phyloP scores from a whole-genome alignment of 2,888 invertebrate species.

The Neocrepidodera transversa region DNA sequence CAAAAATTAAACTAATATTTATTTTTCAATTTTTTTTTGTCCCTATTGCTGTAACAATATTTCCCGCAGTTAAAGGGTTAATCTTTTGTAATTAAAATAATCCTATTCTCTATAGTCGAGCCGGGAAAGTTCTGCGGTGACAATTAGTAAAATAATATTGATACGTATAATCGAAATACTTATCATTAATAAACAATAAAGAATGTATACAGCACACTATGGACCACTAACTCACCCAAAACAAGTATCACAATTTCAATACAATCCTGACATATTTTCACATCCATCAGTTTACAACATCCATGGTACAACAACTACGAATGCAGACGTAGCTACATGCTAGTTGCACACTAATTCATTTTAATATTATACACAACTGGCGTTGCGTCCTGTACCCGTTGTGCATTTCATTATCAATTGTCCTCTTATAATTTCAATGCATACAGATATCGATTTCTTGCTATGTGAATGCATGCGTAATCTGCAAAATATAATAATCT shows the following conservation, averaged over 20 bases:
- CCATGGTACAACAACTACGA: slow-evolving; percentile 27
- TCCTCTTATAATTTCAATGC: slow-evolving; percentile 15
- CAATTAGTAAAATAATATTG: no score
- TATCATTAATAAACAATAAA: neutral
- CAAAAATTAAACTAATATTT: no score
- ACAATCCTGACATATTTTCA: slow-evolving; percentile 33
- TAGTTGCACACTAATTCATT: slow-evolving; percentile 33
- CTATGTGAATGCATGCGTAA: neutral
- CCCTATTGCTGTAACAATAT: no score
- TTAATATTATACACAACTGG: slow-evolving; percentile 32
- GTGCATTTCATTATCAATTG: slow-evolving; percentile 19
- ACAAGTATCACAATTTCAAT: slow-evolving; percentile 21
- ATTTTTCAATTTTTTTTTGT: no score
- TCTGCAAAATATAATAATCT: neutral
- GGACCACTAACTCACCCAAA: slow-evolving; percentile 12
- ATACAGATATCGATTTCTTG: slow-evolving; percentile 7
- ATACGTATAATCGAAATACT: no score
- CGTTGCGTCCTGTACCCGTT: slow-evolving; percentile 17
- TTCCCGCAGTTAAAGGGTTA: no score
- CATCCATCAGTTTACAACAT: slow-evolving; percentile 36
- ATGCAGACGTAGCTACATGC: slow-evolving; percentile 26
- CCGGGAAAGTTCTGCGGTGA: no score
- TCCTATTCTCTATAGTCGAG: no score
- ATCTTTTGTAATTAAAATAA: no score
- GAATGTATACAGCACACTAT: neutral